phyloP scores from a whole-genome alignment of 2,113 vertebrate genomes.

The Gavia stellata region DNA sequence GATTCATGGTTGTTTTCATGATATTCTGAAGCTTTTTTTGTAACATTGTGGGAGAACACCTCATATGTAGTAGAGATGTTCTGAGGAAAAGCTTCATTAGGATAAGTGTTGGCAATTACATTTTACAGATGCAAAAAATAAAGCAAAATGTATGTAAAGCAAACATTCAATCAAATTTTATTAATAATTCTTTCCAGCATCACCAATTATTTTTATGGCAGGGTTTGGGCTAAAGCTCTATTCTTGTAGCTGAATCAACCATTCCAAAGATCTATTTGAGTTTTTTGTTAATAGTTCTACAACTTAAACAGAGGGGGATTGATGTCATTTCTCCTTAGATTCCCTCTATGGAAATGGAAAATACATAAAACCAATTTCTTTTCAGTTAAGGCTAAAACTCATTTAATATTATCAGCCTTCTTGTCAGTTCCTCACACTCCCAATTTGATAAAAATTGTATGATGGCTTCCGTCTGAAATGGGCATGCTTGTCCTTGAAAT shows the following conservation, averaged over 20 bases:
- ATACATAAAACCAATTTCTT: background rate
- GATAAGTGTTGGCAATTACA: background rate
- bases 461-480: background rate
- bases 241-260: background rate
- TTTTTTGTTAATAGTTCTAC: background rate
- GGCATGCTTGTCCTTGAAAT: background rate
- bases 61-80: background rate
- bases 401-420: background rate
- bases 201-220: background rate
- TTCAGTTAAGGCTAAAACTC: background rate
- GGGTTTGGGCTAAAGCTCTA: background rate
- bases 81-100: background rate
- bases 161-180: background rate
- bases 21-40: background rate
- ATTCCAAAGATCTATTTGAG: background rate
- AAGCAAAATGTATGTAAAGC: background rate
- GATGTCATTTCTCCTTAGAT: rapidly evolving
- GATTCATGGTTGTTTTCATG: background rate
- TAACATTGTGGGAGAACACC: background rate
- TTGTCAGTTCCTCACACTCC: background rate
- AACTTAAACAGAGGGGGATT: background rate
- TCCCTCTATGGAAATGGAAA: background rate
- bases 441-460: background rate
- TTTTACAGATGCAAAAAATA: background rate
- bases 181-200: background rate